phyloP scores from a whole-genome alignment of 2,888 invertebrate species.

The Rotaria sp. region DNA sequence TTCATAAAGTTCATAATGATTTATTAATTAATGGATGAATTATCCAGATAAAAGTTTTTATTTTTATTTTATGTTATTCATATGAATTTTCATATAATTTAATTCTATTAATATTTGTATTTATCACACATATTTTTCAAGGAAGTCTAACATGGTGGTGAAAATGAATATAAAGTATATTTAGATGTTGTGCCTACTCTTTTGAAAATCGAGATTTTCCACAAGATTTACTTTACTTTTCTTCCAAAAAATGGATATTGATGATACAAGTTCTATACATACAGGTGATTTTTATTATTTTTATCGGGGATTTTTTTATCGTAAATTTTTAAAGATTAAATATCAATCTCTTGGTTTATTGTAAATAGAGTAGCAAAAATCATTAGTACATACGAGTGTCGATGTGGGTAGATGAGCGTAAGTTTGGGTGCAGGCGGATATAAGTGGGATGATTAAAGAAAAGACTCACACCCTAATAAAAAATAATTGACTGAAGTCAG shows the following conservation, averaged over 20 bases:
- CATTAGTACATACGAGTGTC: too few relatives aligned
- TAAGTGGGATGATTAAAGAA: too few relatives aligned
- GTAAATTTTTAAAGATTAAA: too few relatives aligned
- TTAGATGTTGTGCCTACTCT: conserved; percentile 82
- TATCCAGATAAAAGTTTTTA: too few relatives aligned
- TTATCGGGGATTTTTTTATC: too few relatives aligned
- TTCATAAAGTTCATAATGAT: conserved; percentile 83
- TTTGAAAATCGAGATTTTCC: conserved; percentile 85
- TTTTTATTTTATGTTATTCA: too few relatives aligned
- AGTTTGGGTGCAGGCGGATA: too few relatives aligned
- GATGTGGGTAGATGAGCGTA: too few relatives aligned
- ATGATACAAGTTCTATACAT: conserved; percentile 76
- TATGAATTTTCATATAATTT: conserved; percentile 68
- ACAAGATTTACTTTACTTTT: conserved; percentile 80
- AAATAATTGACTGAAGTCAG: too few relatives aligned
- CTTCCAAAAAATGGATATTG: conserved; percentile 80
- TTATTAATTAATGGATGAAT: conserved; percentile 83
- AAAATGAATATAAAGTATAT: conserved; percentile 83
- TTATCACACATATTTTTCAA: conserved; percentile 84
- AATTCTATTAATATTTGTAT: conserved; percentile 79
- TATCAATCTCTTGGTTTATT: too few relatives aligned
- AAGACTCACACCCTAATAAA: too few relatives aligned
- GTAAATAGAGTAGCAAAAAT: too few relatives aligned
- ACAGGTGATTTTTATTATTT: conserved; percentile 84
- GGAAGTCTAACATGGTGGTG: conserved; percentile 76